phyloP scores from a whole-genome alignment of 2,113 vertebrate genomes.

The Nyctibius bracteatus region DNA sequence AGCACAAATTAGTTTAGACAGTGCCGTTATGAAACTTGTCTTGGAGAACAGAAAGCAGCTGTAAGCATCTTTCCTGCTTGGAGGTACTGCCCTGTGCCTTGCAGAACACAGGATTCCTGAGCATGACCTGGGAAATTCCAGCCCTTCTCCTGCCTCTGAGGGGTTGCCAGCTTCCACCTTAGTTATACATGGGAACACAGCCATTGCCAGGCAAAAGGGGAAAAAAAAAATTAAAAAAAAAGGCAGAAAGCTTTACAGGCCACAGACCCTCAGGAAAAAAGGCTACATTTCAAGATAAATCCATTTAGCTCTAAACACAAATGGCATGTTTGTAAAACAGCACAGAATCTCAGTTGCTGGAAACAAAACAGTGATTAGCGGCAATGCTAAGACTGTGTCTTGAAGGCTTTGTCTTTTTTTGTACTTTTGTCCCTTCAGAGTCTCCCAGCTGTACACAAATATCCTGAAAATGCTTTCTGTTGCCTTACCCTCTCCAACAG shows the following conservation, averaged over 20 bases:
- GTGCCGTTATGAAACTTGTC: not conserved
- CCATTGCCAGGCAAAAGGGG: not conserved
- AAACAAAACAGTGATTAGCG: not conserved
- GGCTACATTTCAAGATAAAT: not conserved
- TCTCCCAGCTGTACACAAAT: not conserved
- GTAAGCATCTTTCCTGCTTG: not conserved
- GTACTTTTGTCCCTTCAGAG: not conserved
- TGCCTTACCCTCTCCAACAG: not conserved
- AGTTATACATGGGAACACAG: not conserved
- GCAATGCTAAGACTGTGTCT: not conserved
- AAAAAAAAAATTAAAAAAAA: not conserved
- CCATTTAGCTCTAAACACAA: not conserved
- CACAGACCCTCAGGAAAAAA: conserved; percentile 10
- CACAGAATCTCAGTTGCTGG: not conserved
- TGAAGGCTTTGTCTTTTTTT: not conserved
- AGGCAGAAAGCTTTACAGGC: not conserved
- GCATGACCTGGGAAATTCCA: conserved; percentile 26
- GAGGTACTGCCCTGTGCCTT: not conserved
- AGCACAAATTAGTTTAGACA: not conserved
- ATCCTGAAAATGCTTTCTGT: not conserved
- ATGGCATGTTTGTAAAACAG: not conserved
- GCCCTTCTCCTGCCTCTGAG: not conserved
- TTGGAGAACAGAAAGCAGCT: conserved; percentile 17
- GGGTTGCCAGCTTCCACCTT: not conserved
- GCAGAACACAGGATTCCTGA: conserved; percentile 3